Base-by-base conservation (phyloP, 2,797 vertebrate species). In the Tenualosa ilisha region DNA sequence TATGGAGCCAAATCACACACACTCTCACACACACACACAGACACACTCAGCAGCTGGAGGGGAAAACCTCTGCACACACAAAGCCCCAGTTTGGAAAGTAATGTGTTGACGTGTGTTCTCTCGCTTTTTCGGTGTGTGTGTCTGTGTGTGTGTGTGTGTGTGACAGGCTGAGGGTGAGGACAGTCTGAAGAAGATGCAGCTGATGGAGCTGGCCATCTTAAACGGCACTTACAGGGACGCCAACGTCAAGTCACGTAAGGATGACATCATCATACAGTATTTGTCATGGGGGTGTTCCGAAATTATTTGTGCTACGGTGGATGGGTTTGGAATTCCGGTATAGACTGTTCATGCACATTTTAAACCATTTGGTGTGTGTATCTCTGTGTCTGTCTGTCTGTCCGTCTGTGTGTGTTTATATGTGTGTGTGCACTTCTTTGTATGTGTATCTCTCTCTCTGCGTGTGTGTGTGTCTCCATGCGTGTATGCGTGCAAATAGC, bases 141-240 rank as follows among this genome's bases (percentile, higher is more conserved):
- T 72, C 26, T 40, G 31, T 83, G 7, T 81, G 68, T 81, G 12
- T 72, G 12, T 72, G 63, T 40, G 31, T 83, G 7, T 81, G 68
- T 40, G 8, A 0, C 86, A 99, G 98, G 98, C 98, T 43, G 98
- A 99, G 94, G 98, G 98, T 88, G 98, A 99, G 93, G 98, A 99
- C 97, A 99, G 97, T 94, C 96, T 99, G 96, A 99, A 99, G 95
- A 99, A 99, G 94, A 99, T 99, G 98, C 98, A 99, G 93, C 93
- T 99, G 94, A 99, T 99, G 98, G 98, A 99, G 94, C 96, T 99
- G 87, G 98, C 98, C 86, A 99, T 99, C 92, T 96, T 99, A 92
- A 99, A 99, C 43, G 98, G 98, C 94, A 99, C 98, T 87, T 99
- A 99, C 96, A 96, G 98, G 96, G 98, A 99, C 85, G 98, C 98